Evolutionary conservation across 2,113 vertebrate species (phyloP).

Genomic region (Montifringilla adamsi): DNA sequence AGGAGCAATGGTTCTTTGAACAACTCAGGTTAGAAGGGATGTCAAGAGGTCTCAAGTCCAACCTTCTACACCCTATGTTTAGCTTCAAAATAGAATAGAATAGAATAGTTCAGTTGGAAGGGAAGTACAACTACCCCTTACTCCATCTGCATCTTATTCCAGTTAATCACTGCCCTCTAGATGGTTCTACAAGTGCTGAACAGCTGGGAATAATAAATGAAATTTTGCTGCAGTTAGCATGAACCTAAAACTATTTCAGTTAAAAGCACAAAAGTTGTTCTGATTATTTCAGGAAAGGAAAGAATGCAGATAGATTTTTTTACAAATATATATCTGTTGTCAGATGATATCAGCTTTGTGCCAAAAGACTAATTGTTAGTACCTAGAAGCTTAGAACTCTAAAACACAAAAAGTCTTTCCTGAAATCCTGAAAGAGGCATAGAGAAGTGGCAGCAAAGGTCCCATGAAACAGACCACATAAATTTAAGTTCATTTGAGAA

Average conservation of each 20-base stretch:
- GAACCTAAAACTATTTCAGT: background rate
- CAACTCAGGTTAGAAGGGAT: background rate
- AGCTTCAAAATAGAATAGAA: background rate
- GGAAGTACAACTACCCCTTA: background rate
- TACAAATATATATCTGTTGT: background rate
- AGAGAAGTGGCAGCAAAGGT: background rate
- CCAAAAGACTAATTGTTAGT: background rate
- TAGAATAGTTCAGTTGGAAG: background rate
- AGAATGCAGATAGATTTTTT: background rate
- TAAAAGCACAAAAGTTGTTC: background rate
- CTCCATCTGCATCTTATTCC: background rate
- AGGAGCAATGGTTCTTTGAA: background rate
- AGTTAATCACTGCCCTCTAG: background rate
- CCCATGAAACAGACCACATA: background rate
- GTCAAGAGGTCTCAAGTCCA: background rate
- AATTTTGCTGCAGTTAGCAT: background rate
- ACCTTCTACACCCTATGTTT: background rate
- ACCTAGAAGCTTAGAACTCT: background rate
- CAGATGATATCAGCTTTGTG: background rate
- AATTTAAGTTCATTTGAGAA: background rate
- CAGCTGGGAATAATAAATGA: background rate
- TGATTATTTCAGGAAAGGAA: background rate
- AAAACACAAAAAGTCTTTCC: background rate
- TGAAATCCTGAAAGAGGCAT: background rate
- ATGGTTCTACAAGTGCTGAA: background rate